phyloP scores from a whole-genome alignment of 2,888 invertebrate genomes.

The Pachymerium ferrugineum region DNA sequence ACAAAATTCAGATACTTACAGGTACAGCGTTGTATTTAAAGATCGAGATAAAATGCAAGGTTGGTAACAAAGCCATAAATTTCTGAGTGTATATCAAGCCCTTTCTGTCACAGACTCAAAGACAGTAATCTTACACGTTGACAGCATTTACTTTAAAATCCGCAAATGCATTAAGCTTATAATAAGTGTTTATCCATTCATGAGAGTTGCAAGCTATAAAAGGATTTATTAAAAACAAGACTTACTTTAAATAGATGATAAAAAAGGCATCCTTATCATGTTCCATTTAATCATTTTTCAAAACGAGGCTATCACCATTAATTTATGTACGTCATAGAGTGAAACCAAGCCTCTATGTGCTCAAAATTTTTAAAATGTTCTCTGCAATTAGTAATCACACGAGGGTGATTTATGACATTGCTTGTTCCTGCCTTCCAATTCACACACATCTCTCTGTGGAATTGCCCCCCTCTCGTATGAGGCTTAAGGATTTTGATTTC shows the following conservation, averaged over 20 bases:
- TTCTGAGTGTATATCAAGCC: not conserved
- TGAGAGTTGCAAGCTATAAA: too few species aligned
- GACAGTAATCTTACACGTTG: not conserved
- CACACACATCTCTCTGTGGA: slow-evolving; percentile 20
- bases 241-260: not conserved
- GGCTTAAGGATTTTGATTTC: slow-evolving; percentile 25
- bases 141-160: too few species aligned
- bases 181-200: not conserved
- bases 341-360: slow-evolving; percentile 14
- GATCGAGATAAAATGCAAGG: too few species aligned
- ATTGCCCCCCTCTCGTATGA: slow-evolving; percentile 19
- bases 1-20: too few species aligned
- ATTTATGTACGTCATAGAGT: slow-evolving; percentile 14
- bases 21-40: too few species aligned
- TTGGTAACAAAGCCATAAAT: too few species aligned
- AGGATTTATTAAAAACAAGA: not conserved
- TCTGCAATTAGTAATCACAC: slow-evolving; percentile 19
- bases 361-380: slow-evolving; percentile 21
- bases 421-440: slow-evolving; percentile 25
- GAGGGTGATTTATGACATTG: slow-evolving; percentile 27
- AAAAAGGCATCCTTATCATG: slow-evolving; percentile 7
- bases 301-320: slow-evolving; percentile 21
- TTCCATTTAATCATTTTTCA: slow-evolving; percentile 27
- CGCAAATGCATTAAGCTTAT: not conserved
- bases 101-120: not conserved